Percentiles rank a stretch among this genome's conserved stretches.
These are phyloP conservation scores for Microtus pennsylvanicus DNA, from an alignment of 2,113 vertebrate species.

Conservation along the genomic window DNA sequence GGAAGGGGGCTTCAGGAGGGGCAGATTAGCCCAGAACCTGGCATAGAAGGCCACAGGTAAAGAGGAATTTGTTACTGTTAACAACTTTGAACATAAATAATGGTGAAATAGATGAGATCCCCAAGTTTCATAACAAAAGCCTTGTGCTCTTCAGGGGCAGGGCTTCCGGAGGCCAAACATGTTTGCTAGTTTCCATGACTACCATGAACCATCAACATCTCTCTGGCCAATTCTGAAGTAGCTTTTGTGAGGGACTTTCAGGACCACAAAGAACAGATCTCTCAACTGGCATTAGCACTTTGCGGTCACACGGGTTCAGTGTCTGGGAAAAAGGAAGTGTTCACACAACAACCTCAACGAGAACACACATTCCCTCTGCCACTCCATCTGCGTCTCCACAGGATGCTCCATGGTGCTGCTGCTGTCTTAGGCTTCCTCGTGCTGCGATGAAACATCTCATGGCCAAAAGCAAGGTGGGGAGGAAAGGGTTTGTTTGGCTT, in stretches of 20 bases:
- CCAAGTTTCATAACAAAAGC: conserved; percentile 62
- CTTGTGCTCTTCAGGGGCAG: conserved; percentile 30
- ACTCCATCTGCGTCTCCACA: neutral
- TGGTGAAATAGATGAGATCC: conserved; percentile 44
- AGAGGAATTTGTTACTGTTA: conserved; percentile 25
- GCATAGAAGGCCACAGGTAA: neutral
- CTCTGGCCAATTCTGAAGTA: conserved; percentile 59
- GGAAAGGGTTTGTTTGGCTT: neutral
- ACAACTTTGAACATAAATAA: conserved; percentile 66
- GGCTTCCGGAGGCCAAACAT: conserved; percentile 52
- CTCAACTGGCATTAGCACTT: conserved; percentile 49
- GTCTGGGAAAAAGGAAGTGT: conserved; percentile 43
- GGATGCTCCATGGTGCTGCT: neutral
- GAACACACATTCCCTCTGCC: neutral
- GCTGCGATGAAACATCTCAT: no score
- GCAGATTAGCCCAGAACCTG: neutral
- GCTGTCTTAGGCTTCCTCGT: neutral
- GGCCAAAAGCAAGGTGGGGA: neutral
- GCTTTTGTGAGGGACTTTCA: conserved; percentile 31
- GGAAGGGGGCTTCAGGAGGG: neutral
- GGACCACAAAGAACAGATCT: conserved; percentile 51
- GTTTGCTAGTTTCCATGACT: conserved; percentile 68
- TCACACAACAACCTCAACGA: neutral
- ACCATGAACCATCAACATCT: neutral
- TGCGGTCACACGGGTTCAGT: neutral